Evolutionary conservation across 2,797 vertebrate species (phyloP).

Genomic region (Parauchenoglanis punctatus): DNA sequence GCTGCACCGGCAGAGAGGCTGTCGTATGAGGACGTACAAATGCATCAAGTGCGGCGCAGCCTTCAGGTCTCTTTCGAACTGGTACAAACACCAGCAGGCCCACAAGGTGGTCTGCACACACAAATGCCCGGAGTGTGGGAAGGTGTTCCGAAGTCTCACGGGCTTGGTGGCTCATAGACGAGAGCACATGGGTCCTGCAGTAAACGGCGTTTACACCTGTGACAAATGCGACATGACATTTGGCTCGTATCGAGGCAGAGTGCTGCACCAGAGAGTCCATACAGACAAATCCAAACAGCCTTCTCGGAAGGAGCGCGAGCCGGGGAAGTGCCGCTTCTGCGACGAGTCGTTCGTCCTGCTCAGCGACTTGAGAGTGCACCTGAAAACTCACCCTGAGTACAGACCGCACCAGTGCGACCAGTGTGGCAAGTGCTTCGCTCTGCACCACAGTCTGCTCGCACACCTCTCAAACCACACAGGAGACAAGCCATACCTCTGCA

Average conservation of each 20-base stretch:
- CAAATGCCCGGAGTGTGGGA: slow-evolving; percentile 70
- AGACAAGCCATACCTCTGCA: slow-evolving; percentile 72
- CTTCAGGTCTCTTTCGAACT: slow-evolving; percentile 64
- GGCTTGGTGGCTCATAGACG: slow-evolving; percentile 72
- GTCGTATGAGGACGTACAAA: slow-evolving; percentile 53
- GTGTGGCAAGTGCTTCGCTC: slow-evolving; percentile 71
- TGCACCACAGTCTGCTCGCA: slow-evolving; percentile 63
- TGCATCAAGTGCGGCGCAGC: slow-evolving; percentile 70
- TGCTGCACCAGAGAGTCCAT: slow-evolving; percentile 67
- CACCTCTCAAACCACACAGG: slow-evolving; percentile 65
- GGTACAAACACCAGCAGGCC: slow-evolving; percentile 66
- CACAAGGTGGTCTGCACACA: slow-evolving; percentile 67
- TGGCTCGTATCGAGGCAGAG: slow-evolving; percentile 59
- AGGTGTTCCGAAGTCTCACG: slow-evolving; percentile 69
- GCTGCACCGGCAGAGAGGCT: slow-evolving; percentile 40
- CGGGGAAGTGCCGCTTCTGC: slow-evolving; percentile 71
- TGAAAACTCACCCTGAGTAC: slow-evolving; percentile 66
- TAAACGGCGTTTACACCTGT: slow-evolving; percentile 61
- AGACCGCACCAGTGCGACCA: slow-evolving; percentile 69
- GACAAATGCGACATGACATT: slow-evolving; percentile 65
- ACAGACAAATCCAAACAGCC: slow-evolving; percentile 65
- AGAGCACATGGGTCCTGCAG: slow-evolving; percentile 59
- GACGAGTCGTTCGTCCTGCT: slow-evolving; percentile 68
- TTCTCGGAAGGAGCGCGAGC: slow-evolving; percentile 64
- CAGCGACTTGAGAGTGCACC: slow-evolving; percentile 73